These are phyloP conservation scores for Heliocidaris tuberculata DNA, from an alignment of 35 echinoderm and acorn worm species.

Conservation along the genomic window DNA sequence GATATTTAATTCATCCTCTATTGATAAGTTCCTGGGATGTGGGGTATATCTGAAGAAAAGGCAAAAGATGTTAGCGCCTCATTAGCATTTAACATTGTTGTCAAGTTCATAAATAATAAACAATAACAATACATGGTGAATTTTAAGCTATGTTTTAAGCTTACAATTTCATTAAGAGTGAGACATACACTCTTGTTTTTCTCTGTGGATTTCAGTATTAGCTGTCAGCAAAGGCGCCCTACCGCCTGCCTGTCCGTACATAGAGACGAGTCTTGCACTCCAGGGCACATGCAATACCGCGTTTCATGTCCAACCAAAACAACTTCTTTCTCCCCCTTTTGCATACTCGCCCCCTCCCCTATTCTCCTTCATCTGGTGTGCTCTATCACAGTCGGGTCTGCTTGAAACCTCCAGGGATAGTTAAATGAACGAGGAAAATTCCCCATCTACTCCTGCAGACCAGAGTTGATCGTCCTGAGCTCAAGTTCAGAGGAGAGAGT, in stretches of 20 bases:
- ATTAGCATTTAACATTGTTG: not conserved
- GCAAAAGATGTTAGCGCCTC: not conserved
- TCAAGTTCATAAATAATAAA: not conserved
- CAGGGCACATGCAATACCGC: not conserved
- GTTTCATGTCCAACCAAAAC: constrained; percentile 1
- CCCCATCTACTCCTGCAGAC: not conserved
- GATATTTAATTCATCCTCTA: too few relatives aligned
- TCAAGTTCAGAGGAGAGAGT: not conserved
- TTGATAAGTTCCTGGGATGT: too few relatives aligned
- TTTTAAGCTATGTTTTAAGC: not conserved
- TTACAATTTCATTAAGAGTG: not conserved
- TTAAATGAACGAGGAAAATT: not conserved
- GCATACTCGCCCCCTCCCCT: not conserved
- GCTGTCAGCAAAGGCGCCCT: not conserved
- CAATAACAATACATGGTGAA: not conserved
- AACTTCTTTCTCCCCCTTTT: not conserved
- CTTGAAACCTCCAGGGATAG: not conserved
- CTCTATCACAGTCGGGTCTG: not conserved
- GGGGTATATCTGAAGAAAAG: too few relatives aligned
- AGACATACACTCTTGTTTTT: not conserved
- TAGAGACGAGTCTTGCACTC: not conserved
- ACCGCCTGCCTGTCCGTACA: not conserved
- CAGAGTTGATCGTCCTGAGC: constrained; percentile 7
- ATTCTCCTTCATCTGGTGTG: not conserved
- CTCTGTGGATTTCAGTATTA: not conserved